A percentile compares a stretch with the other conserved stretches of the same genome.
Conservation (phyloP, 2,113 vertebrate species). For the Coregonus clupeaformis region DNA sequence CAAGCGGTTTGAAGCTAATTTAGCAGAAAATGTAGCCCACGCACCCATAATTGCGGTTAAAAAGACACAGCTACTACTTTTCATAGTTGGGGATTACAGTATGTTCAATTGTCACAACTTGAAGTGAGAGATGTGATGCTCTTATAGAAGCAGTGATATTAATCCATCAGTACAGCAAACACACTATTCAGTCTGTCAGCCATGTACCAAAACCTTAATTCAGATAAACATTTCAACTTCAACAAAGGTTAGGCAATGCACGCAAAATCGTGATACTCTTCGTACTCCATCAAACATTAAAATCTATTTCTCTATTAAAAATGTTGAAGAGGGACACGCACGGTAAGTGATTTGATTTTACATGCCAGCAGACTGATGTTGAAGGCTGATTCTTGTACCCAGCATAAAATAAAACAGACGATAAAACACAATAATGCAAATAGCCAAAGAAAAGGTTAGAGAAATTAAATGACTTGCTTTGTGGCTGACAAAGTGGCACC, state of each 20-base stretch:
- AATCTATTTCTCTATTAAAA: no score
- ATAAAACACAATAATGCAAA: constrained; percentile 16
- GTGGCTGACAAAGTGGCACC: constrained; percentile 54
- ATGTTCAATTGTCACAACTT: constrained; percentile 22
- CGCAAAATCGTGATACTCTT: no score
- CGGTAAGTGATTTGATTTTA: background rate
- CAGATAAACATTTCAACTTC: no score
- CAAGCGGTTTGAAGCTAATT: constrained; percentile 77
- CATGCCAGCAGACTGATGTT: background rate
- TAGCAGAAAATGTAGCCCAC: constrained; percentile 76
- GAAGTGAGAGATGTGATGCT: no score
- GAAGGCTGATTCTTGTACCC: background rate
- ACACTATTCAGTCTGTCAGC: no score
- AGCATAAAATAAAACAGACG: background rate
- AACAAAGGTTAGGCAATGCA: no score
- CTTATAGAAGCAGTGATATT: no score
- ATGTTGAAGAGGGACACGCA: no score
- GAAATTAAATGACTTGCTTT: constrained; percentile 43
- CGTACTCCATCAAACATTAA: no score
- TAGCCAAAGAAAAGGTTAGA: constrained; percentile 54
- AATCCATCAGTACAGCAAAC: no score
- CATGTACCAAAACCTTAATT: no score
- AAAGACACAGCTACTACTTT: constrained; percentile 63
- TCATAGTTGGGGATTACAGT: constrained; percentile 23
- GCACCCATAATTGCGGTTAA: constrained; percentile 72